phyloP scores from a whole-genome alignment of 2,888 invertebrate species.

The Leptinotarsa haldemani region DNA sequence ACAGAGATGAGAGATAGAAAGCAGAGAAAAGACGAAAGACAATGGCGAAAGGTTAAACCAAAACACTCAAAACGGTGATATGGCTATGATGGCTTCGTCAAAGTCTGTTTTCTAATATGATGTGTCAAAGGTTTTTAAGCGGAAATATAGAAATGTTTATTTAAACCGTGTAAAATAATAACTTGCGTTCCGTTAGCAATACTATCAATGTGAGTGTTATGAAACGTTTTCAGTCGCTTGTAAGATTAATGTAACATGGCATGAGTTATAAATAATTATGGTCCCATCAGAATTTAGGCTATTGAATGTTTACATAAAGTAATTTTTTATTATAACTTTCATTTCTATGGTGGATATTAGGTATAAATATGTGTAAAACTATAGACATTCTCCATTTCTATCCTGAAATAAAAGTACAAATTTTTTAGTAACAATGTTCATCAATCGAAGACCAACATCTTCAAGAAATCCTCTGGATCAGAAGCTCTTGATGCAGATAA shows the following conservation, averaged over 20 bases:
- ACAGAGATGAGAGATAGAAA: too few relatives aligned
- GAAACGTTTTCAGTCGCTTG: too few relatives aligned
- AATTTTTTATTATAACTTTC: neutral
- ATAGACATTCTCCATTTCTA: neutral
- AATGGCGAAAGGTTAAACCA: neutral
- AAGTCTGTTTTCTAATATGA: neutral
- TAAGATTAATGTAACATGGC: neutral
- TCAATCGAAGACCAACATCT: slow-evolving; percentile 3
- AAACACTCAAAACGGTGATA: too few relatives aligned
- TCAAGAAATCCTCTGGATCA: slow-evolving; percentile 7
- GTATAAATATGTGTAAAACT: neutral
- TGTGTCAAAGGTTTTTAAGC: neutral
- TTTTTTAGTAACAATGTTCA: slow-evolving; percentile 17
- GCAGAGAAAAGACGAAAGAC: neutral
- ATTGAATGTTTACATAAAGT: slow-evolving; percentile 7
- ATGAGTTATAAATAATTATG: slow-evolving; percentile 15
- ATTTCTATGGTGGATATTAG: neutral
- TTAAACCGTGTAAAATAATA: neutral
- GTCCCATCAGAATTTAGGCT: slow-evolving; percentile 3
- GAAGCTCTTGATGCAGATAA: slow-evolving; percentile 13
- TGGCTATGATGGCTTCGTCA: too few relatives aligned
- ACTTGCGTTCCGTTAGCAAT: neutral
- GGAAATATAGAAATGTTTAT: neutral
- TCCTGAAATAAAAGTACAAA: too few relatives aligned
- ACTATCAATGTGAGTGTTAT: slow-evolving; percentile 9